A percentile compares a stretch with the other conserved stretches of the same genome.
Conservation (phyloP, 2,113 vertebrate genomes). For the Balaenoptera acutorostrata region DNA sequence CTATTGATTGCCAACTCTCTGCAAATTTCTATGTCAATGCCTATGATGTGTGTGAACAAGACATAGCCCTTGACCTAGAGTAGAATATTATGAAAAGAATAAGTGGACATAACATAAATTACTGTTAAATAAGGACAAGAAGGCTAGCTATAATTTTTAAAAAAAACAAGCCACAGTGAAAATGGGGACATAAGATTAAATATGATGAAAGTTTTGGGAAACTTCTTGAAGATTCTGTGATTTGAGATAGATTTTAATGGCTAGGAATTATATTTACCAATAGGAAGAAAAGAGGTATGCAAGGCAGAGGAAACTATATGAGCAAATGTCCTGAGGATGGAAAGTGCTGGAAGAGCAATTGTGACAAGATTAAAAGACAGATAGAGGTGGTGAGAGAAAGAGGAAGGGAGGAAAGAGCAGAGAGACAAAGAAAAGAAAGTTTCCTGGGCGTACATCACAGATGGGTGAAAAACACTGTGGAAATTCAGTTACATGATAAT, state of each 20-base stretch:
- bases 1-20: neutral
- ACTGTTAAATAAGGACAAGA: neutral
- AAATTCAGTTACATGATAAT: neutral
- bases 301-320: neutral
- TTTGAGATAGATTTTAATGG: neutral
- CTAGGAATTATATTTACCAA: neutral
- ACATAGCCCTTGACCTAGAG: neutral
- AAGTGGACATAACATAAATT: neutral
- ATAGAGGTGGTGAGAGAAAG: neutral
- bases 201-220: neutral
- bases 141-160: neutral
- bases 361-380: neutral
- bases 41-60: neutral
- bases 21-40: neutral
- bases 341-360: neutral
- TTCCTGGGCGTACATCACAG: neutral
- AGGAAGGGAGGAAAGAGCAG: too few species aligned
- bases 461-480: neutral
- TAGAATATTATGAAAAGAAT: neutral
- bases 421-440: neutral
- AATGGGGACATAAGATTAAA: neutral
- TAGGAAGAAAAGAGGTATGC: neutral
- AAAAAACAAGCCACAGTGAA: neutral
- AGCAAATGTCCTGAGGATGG: neutral
- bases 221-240: neutral